These are phyloP conservation scores for Napeogenes inachia DNA, from an alignment of 2,888 invertebrate genomes.

Conservation along the genomic window DNA sequence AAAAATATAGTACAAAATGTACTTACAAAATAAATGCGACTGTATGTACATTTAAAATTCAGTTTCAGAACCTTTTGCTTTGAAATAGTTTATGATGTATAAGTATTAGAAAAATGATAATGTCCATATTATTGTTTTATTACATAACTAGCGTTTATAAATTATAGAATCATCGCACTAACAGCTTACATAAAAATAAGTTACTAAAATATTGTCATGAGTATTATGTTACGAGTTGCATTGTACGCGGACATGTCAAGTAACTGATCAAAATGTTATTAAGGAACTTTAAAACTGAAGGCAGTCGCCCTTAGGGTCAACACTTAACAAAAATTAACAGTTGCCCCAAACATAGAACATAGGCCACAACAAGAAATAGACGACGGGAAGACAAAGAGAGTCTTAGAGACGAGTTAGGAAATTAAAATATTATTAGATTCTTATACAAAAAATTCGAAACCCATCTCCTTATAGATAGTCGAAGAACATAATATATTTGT, in stretches of 20 bases:
- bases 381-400: slow-evolving; percentile 25
- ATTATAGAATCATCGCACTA: slow-evolving; percentile 26
- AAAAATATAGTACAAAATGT: slow-evolving; percentile 51
- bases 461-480: neutral
- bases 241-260: neutral
- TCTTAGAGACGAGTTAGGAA: slow-evolving; percentile 18
- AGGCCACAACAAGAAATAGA: slow-evolving; percentile 9
- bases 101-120: slow-evolving; percentile 9
- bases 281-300: neutral
- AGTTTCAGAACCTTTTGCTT: neutral
- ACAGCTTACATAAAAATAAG: slow-evolving; percentile 29
- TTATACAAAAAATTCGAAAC: neutral
- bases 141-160: slow-evolving; percentile 25
- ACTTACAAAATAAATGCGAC: slow-evolving; percentile 50
- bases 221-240: slow-evolving; percentile 27
- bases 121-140: slow-evolving; percentile 17
- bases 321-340: slow-evolving; percentile 2
- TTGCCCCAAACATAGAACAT: neutral
- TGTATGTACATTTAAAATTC: slow-evolving; percentile 38
- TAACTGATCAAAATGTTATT: neutral
- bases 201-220: slow-evolving; percentile 31
- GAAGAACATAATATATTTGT: no score
- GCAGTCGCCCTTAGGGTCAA: neutral
- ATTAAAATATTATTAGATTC: neutral
- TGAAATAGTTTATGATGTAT: slow-evolving; percentile 8